Evolutionary conservation across 2,888 invertebrate genomes (phyloP), one percentile per base, ranked within the genome.

Genomic region (Thalpophila matura): DNA sequence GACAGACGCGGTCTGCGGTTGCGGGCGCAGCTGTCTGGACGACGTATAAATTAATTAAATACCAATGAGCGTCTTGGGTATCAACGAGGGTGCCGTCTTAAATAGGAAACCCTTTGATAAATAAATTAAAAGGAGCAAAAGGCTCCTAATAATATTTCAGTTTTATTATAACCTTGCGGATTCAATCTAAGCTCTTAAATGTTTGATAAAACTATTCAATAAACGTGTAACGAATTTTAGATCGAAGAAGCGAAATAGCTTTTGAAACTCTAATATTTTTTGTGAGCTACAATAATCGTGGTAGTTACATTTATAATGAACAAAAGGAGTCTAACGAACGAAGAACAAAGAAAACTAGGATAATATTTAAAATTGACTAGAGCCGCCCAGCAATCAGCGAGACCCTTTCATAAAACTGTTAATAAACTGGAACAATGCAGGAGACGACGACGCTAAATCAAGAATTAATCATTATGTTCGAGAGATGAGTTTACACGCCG

Each of bases 271-370:
- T 14, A 1, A 10, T 22, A 27, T 46, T 18, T 47, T n/a, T 35
- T 7, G n/a, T 22, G 0, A 42, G 18, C 12, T 9, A 27, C 0
- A 27, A n/a, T 7, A 18, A 45, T 7, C 16, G 7, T 6, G 6
- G 22, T 6, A 18, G 2, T 33, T 14, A 9, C 9, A 5, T 27
- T 24, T 37, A 24, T 16, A 37, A 38, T 29, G 4, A 33, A 49
- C 9, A 31, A 55, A 71, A 60, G 12, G 5, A 1, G 2, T 26
- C 10, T 3, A 10, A 16, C 29, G 3, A 31, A 55, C 31, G 43
- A 5, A 3, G 16, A 38, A 55, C 65, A 72, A 67, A 64, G 42
- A 53, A 43, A 24, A 68, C 70, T 42, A 6, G 24, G 27, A 37
- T n/a, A n/a, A n/a, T n/a, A 43, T 43, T 71, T 43, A 42, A 33